Conservation (phyloP, 1,140 invertebrate species). For the Brachionus asplanchnoidis region DNA sequence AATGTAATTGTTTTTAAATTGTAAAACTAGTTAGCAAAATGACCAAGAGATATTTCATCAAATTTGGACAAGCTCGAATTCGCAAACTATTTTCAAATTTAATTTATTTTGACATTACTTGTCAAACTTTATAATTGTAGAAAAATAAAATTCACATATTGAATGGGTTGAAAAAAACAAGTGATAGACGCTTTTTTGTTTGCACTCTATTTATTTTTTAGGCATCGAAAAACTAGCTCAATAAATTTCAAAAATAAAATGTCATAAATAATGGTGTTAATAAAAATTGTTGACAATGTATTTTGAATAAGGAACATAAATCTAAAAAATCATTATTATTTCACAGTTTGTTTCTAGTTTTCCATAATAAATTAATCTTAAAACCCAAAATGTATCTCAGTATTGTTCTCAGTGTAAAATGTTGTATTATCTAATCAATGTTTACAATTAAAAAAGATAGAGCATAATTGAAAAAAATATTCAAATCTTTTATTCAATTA, state of each 20-base stretch:
- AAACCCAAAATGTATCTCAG: too few species aligned
- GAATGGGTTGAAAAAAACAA: background rate
- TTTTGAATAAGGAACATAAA: background rate
- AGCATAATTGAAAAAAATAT: too few species aligned
- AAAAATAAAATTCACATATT: background rate
- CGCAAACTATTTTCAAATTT: background rate
- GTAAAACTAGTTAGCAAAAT: background rate
- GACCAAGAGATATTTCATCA: background rate
- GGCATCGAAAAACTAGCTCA: background rate
- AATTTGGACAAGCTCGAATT: background rate
- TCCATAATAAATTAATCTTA: too few species aligned
- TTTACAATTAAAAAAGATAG: too few species aligned
- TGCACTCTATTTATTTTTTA: background rate
- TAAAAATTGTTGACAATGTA: background rate
- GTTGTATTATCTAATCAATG: too few species aligned
- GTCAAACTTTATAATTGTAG: background rate
- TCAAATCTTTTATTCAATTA: too few species aligned
- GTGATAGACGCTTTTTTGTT: background rate
- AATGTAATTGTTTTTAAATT: slow-evolving; percentile 6
- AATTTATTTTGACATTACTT: slow-evolving; percentile 1
- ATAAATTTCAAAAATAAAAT: background rate
- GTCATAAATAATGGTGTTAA: background rate
- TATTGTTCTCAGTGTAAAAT: too few species aligned
- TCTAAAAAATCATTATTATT: too few species aligned
- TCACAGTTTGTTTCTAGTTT: too few species aligned